phyloP scores from a whole-genome alignment of 2,113 vertebrate species.

The Chloropsis hardwickii region DNA sequence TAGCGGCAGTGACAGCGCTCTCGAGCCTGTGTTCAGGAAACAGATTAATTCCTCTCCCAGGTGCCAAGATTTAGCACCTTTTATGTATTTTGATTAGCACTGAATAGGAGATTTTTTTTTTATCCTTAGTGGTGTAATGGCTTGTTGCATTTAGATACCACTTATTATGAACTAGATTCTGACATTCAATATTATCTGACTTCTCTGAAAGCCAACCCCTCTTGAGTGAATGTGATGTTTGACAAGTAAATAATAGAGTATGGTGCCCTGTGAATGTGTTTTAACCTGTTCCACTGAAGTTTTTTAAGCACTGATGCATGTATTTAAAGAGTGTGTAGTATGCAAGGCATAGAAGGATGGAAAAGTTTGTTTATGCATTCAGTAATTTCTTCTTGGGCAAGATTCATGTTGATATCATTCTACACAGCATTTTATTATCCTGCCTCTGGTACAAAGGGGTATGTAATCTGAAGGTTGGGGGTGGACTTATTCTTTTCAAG shows the following conservation, averaged over 20 bases:
- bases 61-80: neutral
- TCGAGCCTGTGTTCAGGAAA: neutral
- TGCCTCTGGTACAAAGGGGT: slow-evolving; percentile 14
- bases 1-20: neutral
- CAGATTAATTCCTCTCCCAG: neutral
- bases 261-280: neutral
- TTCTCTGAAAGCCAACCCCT: neutral
- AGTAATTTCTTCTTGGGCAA: neutral
- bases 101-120: neutral
- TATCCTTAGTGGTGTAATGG: neutral
- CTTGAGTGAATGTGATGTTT: neutral
- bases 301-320: neutral
- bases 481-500: neutral
- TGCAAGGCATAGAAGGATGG: neutral
- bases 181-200: neutral
- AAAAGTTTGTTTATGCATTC: slow-evolving; percentile 15
- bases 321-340: neutral
- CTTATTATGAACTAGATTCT: slow-evolving; percentile 3
- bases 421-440: neutral
- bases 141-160: neutral
- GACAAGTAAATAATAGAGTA: slow-evolving; percentile 39
- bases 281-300: neutral
- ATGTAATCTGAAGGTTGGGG: neutral
- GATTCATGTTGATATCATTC: neutral
- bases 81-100: slow-evolving; percentile 13